Evolutionary conservation across 2,113 vertebrate species (phyloP).

Genomic region (Mionectes macconnelli): DNA sequence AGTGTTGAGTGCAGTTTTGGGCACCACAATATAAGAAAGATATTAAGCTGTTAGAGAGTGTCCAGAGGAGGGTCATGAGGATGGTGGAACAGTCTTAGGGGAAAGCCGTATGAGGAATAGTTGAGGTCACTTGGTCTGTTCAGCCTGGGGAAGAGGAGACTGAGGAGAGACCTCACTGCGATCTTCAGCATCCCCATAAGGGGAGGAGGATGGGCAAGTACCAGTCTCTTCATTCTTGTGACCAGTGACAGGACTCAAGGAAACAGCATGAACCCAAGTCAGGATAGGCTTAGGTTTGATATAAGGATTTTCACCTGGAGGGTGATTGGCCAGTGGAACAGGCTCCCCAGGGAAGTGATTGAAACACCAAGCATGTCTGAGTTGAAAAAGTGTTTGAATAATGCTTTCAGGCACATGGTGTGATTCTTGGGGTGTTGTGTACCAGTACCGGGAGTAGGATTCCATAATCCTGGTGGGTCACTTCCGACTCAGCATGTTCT

Average conservation of each 20-base stretch:
- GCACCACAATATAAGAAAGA: neutral
- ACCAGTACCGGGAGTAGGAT: neutral
- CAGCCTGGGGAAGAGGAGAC: neutral
- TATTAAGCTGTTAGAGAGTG: too few relatives aligned
- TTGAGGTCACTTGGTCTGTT: neutral
- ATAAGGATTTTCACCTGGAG: neutral
- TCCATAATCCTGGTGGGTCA: neutral
- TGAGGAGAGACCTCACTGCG: neutral
- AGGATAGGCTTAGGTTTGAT: neutral
- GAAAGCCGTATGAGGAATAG: neutral
- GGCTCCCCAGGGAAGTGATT: neutral
- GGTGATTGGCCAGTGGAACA: neutral
- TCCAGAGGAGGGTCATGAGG: neutral
- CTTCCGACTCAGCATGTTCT: neutral
- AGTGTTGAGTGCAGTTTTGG: neutral
- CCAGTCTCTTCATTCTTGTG: neutral
- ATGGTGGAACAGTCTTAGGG: neutral
- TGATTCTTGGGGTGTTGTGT: neutral
- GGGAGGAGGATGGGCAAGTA: neutral
- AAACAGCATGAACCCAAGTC: neutral
- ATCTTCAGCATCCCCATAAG: neutral
- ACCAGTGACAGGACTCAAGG: neutral
- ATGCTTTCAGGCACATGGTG: neutral
- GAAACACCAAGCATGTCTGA: neutral
- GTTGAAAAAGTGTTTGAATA: neutral